Base-by-base conservation (phyloP, 2,113 vertebrate genomes). In the human (Homo sapiens) region DNA sequence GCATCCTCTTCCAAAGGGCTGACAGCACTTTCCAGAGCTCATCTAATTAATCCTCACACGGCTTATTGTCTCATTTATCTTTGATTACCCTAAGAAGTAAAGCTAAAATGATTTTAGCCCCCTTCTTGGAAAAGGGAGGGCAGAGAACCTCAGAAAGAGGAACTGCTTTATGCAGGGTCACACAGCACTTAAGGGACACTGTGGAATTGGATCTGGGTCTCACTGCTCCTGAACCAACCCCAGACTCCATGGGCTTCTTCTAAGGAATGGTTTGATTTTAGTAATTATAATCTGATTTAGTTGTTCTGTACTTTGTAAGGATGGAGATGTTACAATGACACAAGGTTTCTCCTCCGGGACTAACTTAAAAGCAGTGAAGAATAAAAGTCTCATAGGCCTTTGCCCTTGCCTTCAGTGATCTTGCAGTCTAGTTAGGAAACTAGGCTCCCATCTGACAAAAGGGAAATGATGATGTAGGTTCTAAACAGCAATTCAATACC, bases 61-160 rank as follows among this genome's bases (percentile, higher is more conserved):
- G 61, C 59, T 94, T 93, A 94, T 94, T 87, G 95, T 97, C 72
- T 97, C 76, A 50, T 96, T 82, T 95, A 81, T 70, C 89, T 93
- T 96, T 92, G 96, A 87, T 97, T 93, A 88, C 52, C 64, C 89
- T 85, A 90, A 90, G 66, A 97, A 94, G 87, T 70, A 78, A 75
- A 96, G 45, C 30, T 78, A 35, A 76, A 80, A 55, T 72, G 55
- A 76, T 80, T 87, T 66, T 70, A 80, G 57, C 61, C 10, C 93
- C 45, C 86, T 96, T 50, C 61, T 96, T 93, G 30, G 90, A 68
- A 93, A 93, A 85, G 38, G 25, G 13, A 86, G 45, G 23, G 10
- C 38, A 57, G 35, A 84, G 55, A 72, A 84, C n/a, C 48, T 80
- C 6, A 55, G 25, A 45, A 76, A 68, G 43, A 45, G 32, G 35